Evolutionary conservation across 2,888 invertebrate species (phyloP).

Genomic region (Rotaria macrura): DNA sequence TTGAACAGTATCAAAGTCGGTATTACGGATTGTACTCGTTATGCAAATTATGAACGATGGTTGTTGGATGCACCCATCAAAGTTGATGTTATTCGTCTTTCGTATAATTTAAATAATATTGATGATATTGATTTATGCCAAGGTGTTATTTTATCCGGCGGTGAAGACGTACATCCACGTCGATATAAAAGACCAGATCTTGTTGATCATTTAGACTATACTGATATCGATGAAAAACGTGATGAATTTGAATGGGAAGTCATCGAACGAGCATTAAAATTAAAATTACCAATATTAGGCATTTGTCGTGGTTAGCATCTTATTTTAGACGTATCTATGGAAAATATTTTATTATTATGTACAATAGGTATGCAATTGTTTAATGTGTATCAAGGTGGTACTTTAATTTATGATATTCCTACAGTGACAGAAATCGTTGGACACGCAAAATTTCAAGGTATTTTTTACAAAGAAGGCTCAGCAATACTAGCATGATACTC

Average conservation of each 20-base stretch:
- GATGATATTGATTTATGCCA: not conserved
- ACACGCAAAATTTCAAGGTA: conserved; percentile 1
- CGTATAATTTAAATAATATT: not conserved
- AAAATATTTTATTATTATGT: not conserved
- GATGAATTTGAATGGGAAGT: conserved; percentile 13
- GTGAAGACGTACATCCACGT: conserved; percentile 6
- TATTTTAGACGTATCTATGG: too few species aligned
- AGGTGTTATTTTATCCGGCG: not conserved
- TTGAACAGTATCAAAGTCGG: not conserved
- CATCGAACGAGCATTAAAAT: not conserved
- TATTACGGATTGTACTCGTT: not conserved
- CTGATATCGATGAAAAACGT: conserved; percentile 17
- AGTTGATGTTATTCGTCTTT: conserved; percentile 15
- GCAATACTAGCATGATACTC: not conserved
- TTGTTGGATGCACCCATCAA: not conserved
- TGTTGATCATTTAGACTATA: not conserved
- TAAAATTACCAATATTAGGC: not conserved
- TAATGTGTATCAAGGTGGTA: conserved; percentile 5
- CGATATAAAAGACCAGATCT: not conserved
- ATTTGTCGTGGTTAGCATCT: not conserved
- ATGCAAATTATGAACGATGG: conserved; percentile 5
- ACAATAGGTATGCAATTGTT: conserved; percentile 16
- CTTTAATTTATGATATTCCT: not conserved
- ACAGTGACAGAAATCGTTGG: not conserved
- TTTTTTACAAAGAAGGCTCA: not conserved